phyloP scores from a whole-genome alignment of 2,113 vertebrate genomes.

The Cranoglanis bouderius region DNA sequence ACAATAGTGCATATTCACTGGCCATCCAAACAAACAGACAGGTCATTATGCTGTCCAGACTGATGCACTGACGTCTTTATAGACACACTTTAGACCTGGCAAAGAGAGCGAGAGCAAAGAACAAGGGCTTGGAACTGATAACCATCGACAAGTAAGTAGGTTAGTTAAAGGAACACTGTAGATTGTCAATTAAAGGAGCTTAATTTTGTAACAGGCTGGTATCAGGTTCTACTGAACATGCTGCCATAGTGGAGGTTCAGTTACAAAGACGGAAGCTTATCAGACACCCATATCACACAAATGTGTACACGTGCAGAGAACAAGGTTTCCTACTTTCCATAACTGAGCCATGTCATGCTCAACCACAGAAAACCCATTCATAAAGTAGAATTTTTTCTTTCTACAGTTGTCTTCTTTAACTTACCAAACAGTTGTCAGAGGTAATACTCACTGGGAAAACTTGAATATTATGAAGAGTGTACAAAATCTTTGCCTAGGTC shows the following conservation, averaged over 20 bases:
- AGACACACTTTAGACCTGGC: slow-evolving; percentile 3
- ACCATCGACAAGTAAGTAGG: slow-evolving; percentile 63
- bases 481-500: not conserved
- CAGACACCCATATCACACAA: slow-evolving; percentile 40
- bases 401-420: not conserved
- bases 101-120: slow-evolving; percentile 26
- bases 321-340: slow-evolving; percentile 20
- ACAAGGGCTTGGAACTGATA: slow-evolving; percentile 51
- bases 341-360: slow-evolving; percentile 1
- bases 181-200: slow-evolving; percentile 61
- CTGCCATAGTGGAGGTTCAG: slow-evolving; percentile 61
- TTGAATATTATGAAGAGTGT: not conserved
- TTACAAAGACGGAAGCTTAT: slow-evolving; percentile 57
- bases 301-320: slow-evolving; percentile 25
- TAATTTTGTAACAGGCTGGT: slow-evolving; percentile 66
- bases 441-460: not conserved
- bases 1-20: slow-evolving; percentile 2
- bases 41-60: slow-evolving; percentile 53
- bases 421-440: not conserved
- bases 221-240: slow-evolving; percentile 62
- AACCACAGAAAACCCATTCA: not conserved
- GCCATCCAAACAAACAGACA: slow-evolving; percentile 25
- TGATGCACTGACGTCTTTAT: slow-evolving; percentile 47
- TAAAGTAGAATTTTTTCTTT: fast-evolving
- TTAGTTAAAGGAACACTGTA: slow-evolving; percentile 67